A percentile compares a stretch with the other conserved stretches of the same genome.
phyloP scores from a whole-genome alignment of 2,113 vertebrate genomes.

The Poecile atricapillus region DNA sequence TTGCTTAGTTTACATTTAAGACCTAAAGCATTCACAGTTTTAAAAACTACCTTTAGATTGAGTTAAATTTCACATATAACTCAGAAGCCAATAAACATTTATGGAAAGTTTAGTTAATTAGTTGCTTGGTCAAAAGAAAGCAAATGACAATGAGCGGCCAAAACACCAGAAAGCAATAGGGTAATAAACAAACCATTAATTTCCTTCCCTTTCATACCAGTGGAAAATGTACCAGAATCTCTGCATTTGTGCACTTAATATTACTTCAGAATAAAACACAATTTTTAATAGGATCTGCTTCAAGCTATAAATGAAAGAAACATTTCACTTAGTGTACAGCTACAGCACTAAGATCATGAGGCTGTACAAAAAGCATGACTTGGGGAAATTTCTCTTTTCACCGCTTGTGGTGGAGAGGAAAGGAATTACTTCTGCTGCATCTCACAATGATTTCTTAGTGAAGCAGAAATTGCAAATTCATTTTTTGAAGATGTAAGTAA shows the following conservation, averaged over 20 bases:
- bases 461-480: neutral
- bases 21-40: neutral
- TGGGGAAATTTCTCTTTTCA: neutral
- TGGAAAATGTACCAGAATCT: neutral
- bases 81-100: constrained; percentile 16
- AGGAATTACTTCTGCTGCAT: neutral
- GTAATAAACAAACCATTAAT: neutral
- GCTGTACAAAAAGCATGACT: neutral
- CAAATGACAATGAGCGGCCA: neutral
- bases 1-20: constrained; percentile 42
- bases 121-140: neutral
- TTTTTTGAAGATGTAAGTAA: neutral
- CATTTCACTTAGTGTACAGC: neutral
- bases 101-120: neutral
- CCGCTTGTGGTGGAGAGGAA: neutral
- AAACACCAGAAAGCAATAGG: neutral
- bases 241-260: neutral
- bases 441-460: neutral
- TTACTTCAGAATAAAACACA: neutral
- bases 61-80: neutral
- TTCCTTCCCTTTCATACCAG: neutral
- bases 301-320: constrained; percentile 18
- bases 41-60: constrained; percentile 19
- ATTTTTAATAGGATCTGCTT: neutral
- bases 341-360: neutral